A percentile compares a stretch with the other conserved stretches of the same genome.
phyloP scores from a whole-genome alignment of 2,113 vertebrate species.

The Tupaia tana region DNA sequence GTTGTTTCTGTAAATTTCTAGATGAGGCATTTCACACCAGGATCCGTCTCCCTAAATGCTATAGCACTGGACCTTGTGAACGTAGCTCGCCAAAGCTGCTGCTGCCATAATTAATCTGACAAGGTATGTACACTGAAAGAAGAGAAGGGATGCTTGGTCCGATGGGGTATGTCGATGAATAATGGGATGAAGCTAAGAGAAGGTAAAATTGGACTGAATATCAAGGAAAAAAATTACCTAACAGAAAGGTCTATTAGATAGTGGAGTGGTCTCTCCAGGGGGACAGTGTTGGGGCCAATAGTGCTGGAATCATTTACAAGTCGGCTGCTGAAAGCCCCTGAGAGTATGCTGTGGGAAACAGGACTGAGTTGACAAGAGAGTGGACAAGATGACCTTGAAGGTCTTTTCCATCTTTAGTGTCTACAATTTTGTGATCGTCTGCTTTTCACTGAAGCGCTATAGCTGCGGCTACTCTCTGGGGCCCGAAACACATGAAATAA shows the following conservation, averaged over 20 bases:
- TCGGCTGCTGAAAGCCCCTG: conserved; percentile 30
- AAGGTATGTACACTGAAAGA: conserved; percentile 7
- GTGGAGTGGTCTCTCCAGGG: conserved; percentile 36
- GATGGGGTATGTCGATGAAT: conserved; percentile 29
- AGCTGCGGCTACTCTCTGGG: conserved; percentile 19
- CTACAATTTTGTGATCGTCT: conserved; percentile 20
- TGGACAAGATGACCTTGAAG: conserved; percentile 54
- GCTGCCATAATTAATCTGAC: conserved; percentile 47
- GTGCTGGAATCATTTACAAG: conserved; percentile 53
- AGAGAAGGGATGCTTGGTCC: conserved; percentile 21
- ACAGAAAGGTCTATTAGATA: conserved; percentile 52
- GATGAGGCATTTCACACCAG: not conserved
- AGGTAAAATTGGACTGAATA: conserved; percentile 65
- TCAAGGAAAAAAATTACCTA: conserved; percentile 30
- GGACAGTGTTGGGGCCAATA: not conserved
- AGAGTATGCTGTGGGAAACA: conserved; percentile 39
- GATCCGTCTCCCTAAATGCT: conserved; percentile 6
- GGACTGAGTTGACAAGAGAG: conserved; percentile 34
- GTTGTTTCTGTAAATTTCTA: conserved; percentile 46
- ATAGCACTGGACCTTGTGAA: not conserved
- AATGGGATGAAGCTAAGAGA: conserved; percentile 51
- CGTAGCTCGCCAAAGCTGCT: not conserved
- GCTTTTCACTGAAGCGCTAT: not conserved
- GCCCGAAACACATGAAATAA: conserved; percentile 50
- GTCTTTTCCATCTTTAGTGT: conserved; percentile 69